These are phyloP conservation scores for Cyanistes caeruleus DNA, from an alignment of 2,113 vertebrate genomes.

Conservation along the genomic window DNA sequence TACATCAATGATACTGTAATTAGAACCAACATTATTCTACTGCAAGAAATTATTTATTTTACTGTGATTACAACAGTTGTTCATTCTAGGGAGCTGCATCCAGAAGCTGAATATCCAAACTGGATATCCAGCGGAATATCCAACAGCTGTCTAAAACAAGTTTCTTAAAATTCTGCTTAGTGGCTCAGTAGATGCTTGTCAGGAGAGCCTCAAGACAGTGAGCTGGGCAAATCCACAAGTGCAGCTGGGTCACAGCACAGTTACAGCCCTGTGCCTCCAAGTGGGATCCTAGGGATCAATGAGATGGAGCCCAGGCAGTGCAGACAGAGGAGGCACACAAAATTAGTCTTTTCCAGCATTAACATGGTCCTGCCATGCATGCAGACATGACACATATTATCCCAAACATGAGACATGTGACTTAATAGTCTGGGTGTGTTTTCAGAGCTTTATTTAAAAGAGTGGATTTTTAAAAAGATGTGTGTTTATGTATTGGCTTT, in stretches of 20 bases:
- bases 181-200: neutral
- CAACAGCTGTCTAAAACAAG: conserved; percentile 5
- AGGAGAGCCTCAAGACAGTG: neutral
- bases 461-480: neutral
- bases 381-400: neutral
- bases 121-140: conserved; percentile 1
- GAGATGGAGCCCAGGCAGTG: neutral
- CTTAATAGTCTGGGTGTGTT: neutral
- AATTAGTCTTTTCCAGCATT: neutral
- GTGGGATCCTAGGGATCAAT: neutral
- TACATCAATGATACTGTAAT: conserved; percentile 56
- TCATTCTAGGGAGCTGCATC: conserved; percentile 40
- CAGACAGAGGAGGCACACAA: neutral
- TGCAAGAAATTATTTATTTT: conserved; percentile 50
- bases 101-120: conserved; percentile 3
- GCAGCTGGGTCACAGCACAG: neutral
- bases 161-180: neutral
- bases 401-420: neutral
- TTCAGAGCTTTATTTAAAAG: neutral
- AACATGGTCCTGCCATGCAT: neutral
- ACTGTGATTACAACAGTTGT: conserved; percentile 46
- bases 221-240: neutral
- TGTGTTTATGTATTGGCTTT: neutral
- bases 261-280: neutral
- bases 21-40: conserved; percentile 53